Evolutionary conservation across 2,113 vertebrate species (phyloP), one percentile per base, ranked within the genome.

Genomic region (Phocoena phocoena): DNA sequence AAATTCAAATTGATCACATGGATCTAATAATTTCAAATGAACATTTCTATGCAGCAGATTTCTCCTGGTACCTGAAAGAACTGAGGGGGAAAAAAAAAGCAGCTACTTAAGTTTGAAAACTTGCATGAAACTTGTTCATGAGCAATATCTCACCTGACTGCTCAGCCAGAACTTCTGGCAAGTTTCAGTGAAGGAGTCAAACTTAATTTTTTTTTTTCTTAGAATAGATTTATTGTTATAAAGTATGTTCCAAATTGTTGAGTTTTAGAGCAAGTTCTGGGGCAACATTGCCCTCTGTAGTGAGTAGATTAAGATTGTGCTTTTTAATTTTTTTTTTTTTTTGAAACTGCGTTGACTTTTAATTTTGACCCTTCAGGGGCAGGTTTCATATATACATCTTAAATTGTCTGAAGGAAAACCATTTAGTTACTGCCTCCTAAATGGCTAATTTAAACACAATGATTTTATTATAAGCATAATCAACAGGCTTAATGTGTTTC

Each of bases 271-370:
- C 38, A 63, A 60, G 83, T 92, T 74, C 38, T 84, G 65, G 8
- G 28, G 36, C 76, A 89, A 58, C 4, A 50, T 11, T 73, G 17
- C 31, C 38, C 33, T 47, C 5, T 79, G 55, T 47, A 89, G 28
- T 85, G 38, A 96, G 47, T 21, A 62, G 62, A 41, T 62, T 92
- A 87, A 89, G 87, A 79, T 36, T 63, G 38, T 53, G 20, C 28
- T 50, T 21, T 67, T 58, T 58, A 58, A 58, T 58, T 58, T 33
- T 50, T 5, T 26, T 36, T 38, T 38, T 33, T 31, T 47, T 6
- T 77, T 36, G 89, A 83, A 96, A 87, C 41, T 86, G 41, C 73
- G 60, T 93, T 82, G 8, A 92, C 36, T 81, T 93, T 95, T 44
- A 60, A 58, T 93, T 81, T 81, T 92, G n/a, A 92, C 13, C 8